These are phyloP conservation scores for Scortum barcoo DNA, from an alignment of 2,113 vertebrate genomes.

Conservation along the genomic window DNA sequence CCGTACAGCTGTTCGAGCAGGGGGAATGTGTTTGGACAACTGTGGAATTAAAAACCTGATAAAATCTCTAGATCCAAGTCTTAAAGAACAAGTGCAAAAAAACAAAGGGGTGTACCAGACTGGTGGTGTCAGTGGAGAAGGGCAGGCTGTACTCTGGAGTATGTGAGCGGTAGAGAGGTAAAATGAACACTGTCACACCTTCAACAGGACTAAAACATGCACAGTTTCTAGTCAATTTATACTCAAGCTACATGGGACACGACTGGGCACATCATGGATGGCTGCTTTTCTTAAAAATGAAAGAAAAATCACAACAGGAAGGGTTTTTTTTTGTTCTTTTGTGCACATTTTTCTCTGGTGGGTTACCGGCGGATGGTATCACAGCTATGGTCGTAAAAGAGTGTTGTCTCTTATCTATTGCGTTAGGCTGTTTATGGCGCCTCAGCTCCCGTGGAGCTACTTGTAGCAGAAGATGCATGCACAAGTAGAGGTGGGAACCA, in stretches of 20 bases:
- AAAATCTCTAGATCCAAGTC: conserved; percentile 34
- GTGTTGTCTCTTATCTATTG: conserved; percentile 80
- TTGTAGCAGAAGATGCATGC: conserved; percentile 88
- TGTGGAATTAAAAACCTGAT: conserved; percentile 20
- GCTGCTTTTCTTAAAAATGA: conserved; percentile 41
- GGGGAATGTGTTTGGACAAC: conserved; percentile 9
- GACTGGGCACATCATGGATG: conserved; percentile 72
- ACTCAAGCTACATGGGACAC: conserved; percentile 89
- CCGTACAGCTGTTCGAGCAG: conserved; percentile 9
- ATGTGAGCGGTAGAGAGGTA: conserved; percentile 34
- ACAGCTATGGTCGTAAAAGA: conserved; percentile 92
- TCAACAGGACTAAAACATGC: conserved; percentile 94
- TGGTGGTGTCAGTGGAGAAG: conserved; percentile 24
- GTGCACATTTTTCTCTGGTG: conserved; percentile 57
- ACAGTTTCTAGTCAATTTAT: conserved; percentile 89
- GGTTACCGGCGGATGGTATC: conserved; percentile 80
- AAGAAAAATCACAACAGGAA: conserved; percentile 59
- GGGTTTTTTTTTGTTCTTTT: conserved; percentile 51
- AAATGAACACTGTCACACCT: conserved; percentile 88
- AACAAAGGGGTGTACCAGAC: conserved; percentile 19
- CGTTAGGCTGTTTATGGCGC: conserved; percentile 83
- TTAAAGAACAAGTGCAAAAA: conserved; percentile 12
- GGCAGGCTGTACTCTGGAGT: conserved; percentile 25
- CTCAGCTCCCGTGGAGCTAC: conserved; percentile 68
- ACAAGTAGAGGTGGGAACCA: conserved; percentile 75